Evolutionary conservation across 2,113 vertebrate genomes (phyloP).

Genomic region (Charina bottae): DNA sequence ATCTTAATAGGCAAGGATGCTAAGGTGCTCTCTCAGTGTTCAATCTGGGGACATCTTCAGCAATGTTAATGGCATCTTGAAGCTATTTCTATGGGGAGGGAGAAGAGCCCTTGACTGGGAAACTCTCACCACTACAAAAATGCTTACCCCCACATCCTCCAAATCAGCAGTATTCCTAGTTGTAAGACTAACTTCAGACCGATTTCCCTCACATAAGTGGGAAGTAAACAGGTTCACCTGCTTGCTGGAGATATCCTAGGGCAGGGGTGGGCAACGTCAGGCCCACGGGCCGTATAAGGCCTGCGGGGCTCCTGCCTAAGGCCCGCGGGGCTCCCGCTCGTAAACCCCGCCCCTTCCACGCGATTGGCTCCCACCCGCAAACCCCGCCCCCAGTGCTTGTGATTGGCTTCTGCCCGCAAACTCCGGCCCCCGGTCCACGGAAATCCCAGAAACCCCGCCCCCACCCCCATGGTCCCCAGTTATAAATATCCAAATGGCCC

Average conservation of each 20-base stretch:
- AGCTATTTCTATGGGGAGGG: not conserved
- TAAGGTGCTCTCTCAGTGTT: not conserved
- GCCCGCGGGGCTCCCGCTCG: no score
- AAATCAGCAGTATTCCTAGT: not conserved
- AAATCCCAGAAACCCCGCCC: no score
- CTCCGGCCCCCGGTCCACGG: no score
- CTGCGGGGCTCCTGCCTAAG: no score
- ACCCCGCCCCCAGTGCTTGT: no score
- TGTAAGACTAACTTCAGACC: not conserved
- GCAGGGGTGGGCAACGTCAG: no score
- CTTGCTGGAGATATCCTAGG: not conserved
- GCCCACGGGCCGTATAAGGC: no score
- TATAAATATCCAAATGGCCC: no score
- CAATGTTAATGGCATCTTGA: not conserved
- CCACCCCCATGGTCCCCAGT: no score
- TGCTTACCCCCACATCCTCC: not conserved
- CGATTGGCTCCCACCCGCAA: no score
- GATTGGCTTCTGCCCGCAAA: no score
- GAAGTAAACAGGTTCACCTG: not conserved
- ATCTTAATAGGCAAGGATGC: not conserved
- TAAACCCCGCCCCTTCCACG: no score
- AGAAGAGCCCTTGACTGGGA: not conserved
- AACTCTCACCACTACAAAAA: not conserved
- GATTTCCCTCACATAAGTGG: not conserved
- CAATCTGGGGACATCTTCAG: not conserved